These are phyloP conservation scores for Drosophila mayri DNA, from an alignment of 1,140 invertebrate genomes.

Conservation along the genomic window DNA sequence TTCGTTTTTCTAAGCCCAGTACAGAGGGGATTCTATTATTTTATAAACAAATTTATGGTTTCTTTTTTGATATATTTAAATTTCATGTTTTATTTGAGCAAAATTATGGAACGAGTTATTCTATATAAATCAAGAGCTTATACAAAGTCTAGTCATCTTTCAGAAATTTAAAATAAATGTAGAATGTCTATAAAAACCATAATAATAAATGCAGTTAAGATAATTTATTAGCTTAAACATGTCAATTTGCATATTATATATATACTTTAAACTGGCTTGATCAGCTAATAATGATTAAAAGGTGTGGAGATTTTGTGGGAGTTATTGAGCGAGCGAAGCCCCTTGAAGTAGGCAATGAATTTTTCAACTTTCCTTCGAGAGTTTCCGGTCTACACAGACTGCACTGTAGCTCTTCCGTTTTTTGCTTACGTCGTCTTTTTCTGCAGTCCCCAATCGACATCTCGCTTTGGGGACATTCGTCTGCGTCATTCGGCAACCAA, in stretches of 20 bases:
- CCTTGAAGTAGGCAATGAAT: background rate
- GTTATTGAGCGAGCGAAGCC: background rate
- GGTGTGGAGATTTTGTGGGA: background rate
- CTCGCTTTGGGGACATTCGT: slow-evolving; percentile 53
- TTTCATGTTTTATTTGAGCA: background rate
- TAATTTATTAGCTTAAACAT: background rate
- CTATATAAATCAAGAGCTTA: background rate
- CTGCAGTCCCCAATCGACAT: slow-evolving; percentile 42
- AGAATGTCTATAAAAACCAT: background rate
- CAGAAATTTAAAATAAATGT: too few relatives aligned
- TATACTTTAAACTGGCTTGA: background rate
- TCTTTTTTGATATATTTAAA: background rate
- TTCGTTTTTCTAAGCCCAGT: background rate
- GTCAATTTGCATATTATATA: background rate
- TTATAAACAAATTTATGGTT: background rate
- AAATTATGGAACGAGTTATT: background rate
- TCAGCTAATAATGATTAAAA: background rate
- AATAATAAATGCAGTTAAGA: background rate
- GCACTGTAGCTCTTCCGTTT: slow-evolving; percentile 5
- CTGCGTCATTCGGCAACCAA: slow-evolving; percentile 67
- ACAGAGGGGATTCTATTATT: slow-evolving; percentile 2
- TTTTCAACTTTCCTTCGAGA: background rate
- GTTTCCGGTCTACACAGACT: background rate
- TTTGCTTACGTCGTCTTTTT: slow-evolving; percentile 23
- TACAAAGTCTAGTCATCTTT: too few relatives aligned